A percentile compares a stretch with the other conserved stretches of the same genome.
Conservation (phyloP, 37 sponge, comb jelly and placozoan genomes). For the Chondrilla cf. caribensis region DNA sequence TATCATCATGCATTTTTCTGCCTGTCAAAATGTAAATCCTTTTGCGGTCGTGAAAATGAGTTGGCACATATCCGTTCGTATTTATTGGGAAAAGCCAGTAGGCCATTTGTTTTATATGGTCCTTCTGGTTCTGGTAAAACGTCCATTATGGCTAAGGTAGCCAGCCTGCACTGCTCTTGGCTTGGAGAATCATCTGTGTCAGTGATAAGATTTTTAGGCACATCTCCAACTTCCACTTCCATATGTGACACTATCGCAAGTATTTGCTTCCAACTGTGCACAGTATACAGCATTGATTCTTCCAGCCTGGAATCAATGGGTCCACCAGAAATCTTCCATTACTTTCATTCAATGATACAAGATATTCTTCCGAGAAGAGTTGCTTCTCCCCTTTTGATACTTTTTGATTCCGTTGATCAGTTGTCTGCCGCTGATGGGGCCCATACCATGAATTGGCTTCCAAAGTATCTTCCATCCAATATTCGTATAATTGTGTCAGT, state of each 20-base stretch:
- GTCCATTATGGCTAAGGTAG: constrained; percentile 60
- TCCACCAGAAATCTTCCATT: constrained; percentile 27
- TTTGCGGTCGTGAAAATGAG: constrained; percentile 41
- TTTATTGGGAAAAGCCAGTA: neutral
- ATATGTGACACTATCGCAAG: constrained; percentile 47
- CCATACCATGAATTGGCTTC: constrained; percentile 63
- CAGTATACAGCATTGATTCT: constrained; percentile 5
- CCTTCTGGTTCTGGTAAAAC: constrained; percentile 77
- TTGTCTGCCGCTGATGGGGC: constrained; percentile 50
- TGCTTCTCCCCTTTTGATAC: constrained; percentile 25
- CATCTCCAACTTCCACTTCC: constrained; percentile 48
- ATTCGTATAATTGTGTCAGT: constrained; percentile 62
- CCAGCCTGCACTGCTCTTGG: neutral
- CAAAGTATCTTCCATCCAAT: constrained; percentile 42
- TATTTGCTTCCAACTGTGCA: constrained; percentile 54
- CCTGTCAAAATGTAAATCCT: constrained; percentile 43
- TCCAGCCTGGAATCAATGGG: constrained; percentile 33
- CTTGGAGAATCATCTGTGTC: neutral
- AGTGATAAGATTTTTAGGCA: constrained; percentile 72
- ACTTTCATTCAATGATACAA: constrained; percentile 36
- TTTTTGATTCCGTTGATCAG: constrained; percentile 79
- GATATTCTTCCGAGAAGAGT: neutral
- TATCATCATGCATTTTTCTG: constrained; percentile 58
- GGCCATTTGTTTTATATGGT: constrained; percentile 66
- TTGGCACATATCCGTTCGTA: constrained; percentile 17